Base-by-base conservation (phyloP, 2,888 invertebrate species). In the Campaea margaritaria region DNA sequence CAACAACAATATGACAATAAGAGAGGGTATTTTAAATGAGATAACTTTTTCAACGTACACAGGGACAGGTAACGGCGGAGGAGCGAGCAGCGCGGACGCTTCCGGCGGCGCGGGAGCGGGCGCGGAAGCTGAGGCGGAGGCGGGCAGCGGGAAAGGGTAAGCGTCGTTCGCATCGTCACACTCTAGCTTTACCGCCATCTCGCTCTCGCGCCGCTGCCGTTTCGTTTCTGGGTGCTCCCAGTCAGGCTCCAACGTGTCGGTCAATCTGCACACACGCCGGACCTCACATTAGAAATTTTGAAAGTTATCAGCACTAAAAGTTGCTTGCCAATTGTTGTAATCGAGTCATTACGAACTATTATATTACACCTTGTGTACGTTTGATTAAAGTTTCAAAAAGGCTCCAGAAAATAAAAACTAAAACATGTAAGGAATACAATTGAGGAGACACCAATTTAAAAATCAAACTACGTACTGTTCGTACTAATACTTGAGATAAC, bases 151-250 rank as follows among this genome's bases (percentile, higher is more conserved):
- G 84, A 95, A 96, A 68, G 94, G 91, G 85, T 95, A 96, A 81
- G 95, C 94, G 75, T 94, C 95, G 78, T 93, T 95, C 45, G 95
- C 94, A 77, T 95, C 94, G 79, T 96, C 96, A 76, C 95, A 94
- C 86, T 96, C 96, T 75, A 95, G 83, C 87, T 96, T 96, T 73
- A 96, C 94, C 73, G 94, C 94, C 83, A 94, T 87, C 81, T 94
- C 94, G 76, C 93, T 93, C 75, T 94, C 92, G 81, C 94, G 94
- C 45, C 93, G 91, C 75, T 93, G 93, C 65, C 92, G 78, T 78
- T 93, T 93, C 86, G 73, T 73, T 76, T 81, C 91, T 73, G 78
- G 90, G 79, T 86, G 85, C 70, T 93, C 93, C 85, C 91, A 93
- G 83, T 89, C 89, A 55, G 67, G 49, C 75, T 92, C 91, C 79